Percentiles rank a stretch among this genome's conserved stretches.
Evolutionary conservation across 2,888 invertebrate species (phyloP).

Genomic region (Holacanthella duospinosa): DNA sequence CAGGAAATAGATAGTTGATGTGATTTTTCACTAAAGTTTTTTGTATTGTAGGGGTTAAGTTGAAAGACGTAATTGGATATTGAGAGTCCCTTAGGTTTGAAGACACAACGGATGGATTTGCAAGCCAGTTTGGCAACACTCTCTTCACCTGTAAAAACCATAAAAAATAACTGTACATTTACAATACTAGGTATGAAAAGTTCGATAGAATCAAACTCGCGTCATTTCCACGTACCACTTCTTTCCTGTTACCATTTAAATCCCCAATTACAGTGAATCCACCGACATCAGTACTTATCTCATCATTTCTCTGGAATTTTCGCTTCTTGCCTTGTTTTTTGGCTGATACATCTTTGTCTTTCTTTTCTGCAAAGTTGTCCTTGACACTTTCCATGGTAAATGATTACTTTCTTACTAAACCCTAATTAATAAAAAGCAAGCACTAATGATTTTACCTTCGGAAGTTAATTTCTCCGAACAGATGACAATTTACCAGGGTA

Average conservation of each 20-base stretch:
- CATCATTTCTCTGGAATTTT: no score
- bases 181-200: no score
- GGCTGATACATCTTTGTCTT: no score
- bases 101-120: constrained; percentile 66
- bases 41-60: constrained; percentile 55
- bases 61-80: constrained; percentile 48
- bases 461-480: no score
- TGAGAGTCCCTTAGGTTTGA: constrained; percentile 54
- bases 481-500: no score
- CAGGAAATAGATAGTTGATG: constrained; percentile 68
- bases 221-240: constrained; percentile 8
- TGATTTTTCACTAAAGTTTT: constrained; percentile 56
- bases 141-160: constrained; percentile 49
- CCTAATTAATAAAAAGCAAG: no score
- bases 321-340: no score
- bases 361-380: no score
- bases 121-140: constrained; percentile 77
- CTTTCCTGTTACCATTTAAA: constrained; percentile 45
- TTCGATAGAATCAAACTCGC: background rate
- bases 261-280: constrained; percentile 59
- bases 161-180: constrained; percentile 5
- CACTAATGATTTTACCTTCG: no score
- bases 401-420: no score
- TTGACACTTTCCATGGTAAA: no score
- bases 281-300: constrained; percentile 37